Evolutionary conservation across 2,113 vertebrate genomes (phyloP), one percentile per base, ranked within the genome.

Genomic region (Callipepla californica): DNA sequence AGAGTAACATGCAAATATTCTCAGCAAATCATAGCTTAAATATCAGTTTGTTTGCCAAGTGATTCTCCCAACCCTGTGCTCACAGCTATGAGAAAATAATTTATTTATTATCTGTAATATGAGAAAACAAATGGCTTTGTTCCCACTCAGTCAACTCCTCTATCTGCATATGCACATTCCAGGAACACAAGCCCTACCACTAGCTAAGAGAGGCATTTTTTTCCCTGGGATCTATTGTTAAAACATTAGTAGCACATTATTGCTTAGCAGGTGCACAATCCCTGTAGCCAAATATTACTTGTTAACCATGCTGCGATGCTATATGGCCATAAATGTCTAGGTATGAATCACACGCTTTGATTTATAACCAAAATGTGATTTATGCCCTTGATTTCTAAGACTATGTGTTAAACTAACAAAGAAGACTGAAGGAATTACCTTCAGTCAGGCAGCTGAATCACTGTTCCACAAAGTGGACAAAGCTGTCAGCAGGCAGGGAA

Each of bases 101-200:
- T 93, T 95, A 96, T 95, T 94, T 96, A 95, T 94, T 96, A 96
- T 95, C 94, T 92, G 74, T 92, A 93, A 84, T 96, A 90, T 82
- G 80, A 78, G 91, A 92, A 89, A 85, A 91, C 70, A 93, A 96
- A 95, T 93, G 92, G 90, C 81, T 87, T 19, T 45, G 90, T 92
- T 95, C 95, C 87, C 84, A 95, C 93, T 70, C 81, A 96, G 87
- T 68, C 40, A 73, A 50, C 67, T 88, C 40, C 59, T 86, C 40
- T 78, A 73, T 69, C 42, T 15, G 5, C 90, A 76, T 77, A 78
- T 75, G 85, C 78, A 76, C 69, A 81, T 89, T 95, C 59, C 90
- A 91, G 90, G 58, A 90, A 69, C 3, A 5, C 58, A 87, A 78
- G 73, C 38, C 81, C 88, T 90, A 93, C 82, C 75, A 73, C 74